Base-by-base conservation (phyloP, 2,888 invertebrate genomes). In the Andrena fulva region DNA sequence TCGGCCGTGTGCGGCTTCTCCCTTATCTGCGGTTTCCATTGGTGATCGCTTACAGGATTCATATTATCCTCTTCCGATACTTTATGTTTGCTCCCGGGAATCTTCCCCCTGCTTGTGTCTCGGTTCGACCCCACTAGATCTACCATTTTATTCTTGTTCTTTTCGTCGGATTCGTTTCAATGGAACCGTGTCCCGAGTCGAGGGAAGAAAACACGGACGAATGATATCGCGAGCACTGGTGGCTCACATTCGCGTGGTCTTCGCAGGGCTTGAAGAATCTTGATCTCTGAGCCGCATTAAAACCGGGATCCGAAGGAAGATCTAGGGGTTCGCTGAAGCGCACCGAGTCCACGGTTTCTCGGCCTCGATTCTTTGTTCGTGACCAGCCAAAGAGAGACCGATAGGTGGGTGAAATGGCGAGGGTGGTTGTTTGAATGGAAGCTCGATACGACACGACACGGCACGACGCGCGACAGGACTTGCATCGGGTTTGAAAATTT, bases 21-120 rank as follows among this genome's bases (percentile, higher is more conserved):
- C n/a, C 66, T 56, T 69, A 56, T 68, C 69, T 10, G 24, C 29
- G 64, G 50, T 56, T 80, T 81, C 29, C 76, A 29, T 33, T 69
- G 66, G 72, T 67, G 72, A 66, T 71, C 72, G 54, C 72, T 77
- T 80, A 62, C 85, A 72, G 74, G 74, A 82, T 75, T 75, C 79
- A 70, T 81, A 83, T 89, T 81, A 42, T 52, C 72, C 73, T 62
- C 73, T 73, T 42, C 68, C 79, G 60, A 69, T 20, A 35, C 56
- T 56, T 80, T 77, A 84, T 80, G 77, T 72, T 72, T 71, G 76
- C 69, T 84, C 84, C 59, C 27, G 48, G 73, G 66, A 66, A 69
- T 72, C 64, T 64, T 66, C 31, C 62, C 69, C 54, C 31, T n/a
- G 8, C 48, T n/a, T 7, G 0, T 31, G 27, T n/a, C 10, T 29